Percentiles rank a stretch among this genome's conserved stretches.
These are phyloP conservation scores for Dascillus cervinus DNA, from an alignment of 2,888 invertebrate species.

Conservation along the genomic window DNA sequence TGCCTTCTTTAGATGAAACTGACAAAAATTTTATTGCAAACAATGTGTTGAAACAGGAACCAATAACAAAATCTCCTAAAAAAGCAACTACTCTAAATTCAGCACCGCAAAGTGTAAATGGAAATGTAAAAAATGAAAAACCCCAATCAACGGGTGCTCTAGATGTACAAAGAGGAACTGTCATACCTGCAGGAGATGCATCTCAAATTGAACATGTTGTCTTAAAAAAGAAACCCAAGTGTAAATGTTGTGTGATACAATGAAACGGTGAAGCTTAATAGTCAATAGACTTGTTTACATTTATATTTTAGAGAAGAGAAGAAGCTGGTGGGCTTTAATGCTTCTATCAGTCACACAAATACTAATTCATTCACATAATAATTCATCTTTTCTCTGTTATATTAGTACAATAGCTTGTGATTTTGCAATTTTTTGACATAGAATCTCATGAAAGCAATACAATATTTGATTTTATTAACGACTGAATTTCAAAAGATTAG, in stretches of 20 bases:
- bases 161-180: constrained; percentile 65
- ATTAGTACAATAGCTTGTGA: constrained; percentile 4
- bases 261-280: constrained; percentile 43
- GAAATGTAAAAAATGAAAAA: constrained; percentile 35
- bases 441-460: not conserved
- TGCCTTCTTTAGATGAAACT: constrained; percentile 46
- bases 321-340: constrained; percentile 9
- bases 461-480: too few relatives aligned
- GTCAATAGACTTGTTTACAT: constrained; percentile 30
- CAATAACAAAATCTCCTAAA: constrained; percentile 40
- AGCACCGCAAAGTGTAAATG: constrained; percentile 31
- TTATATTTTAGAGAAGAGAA: constrained; percentile 20
- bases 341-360: constrained; percentile 23
- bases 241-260: constrained; percentile 91
- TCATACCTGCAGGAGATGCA: constrained; percentile 56
- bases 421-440: constrained; percentile 4
- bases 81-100: constrained; percentile 20
- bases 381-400: not conserved
- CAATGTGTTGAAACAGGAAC: constrained; percentile 18
- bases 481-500: too few relatives aligned
- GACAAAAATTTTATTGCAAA: constrained; percentile 31
- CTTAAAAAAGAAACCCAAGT: constrained; percentile 91
- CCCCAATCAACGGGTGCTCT: constrained; percentile 47
- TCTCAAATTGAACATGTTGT: constrained; percentile 84
- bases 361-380: constrained; percentile 3